Conservation (phyloP, 1,140 invertebrate species). For the Hylaeus volcanicus region DNA sequence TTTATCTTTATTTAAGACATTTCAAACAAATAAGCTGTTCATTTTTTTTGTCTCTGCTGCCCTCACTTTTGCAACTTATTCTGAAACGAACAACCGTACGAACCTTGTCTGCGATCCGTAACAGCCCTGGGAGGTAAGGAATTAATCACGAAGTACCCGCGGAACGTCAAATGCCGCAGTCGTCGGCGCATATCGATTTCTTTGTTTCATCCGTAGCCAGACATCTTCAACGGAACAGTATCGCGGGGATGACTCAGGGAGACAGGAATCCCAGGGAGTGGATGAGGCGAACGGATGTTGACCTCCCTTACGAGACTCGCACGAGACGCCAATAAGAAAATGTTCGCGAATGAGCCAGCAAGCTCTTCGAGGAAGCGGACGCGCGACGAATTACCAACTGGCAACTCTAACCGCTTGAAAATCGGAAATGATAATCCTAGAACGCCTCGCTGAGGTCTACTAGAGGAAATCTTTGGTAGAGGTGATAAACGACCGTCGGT, state of each 20-base stretch:
- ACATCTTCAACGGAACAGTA: slow-evolving; percentile 13
- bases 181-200: neutral
- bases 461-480: too few relatives aligned
- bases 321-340: slow-evolving; percentile 43
- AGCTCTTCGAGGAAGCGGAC: slow-evolving; percentile 45
- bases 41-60: too few relatives aligned
- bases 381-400: slow-evolving; percentile 38
- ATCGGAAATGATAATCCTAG: slow-evolving; percentile 45
- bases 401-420: neutral
- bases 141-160: neutral
- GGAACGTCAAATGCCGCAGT: neutral
- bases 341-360: neutral
- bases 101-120: neutral
- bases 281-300: slow-evolving; percentile 39
- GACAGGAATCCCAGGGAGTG: slow-evolving; percentile 32
- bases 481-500: too few relatives aligned
- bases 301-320: slow-evolving; percentile 35
- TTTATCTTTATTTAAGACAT: too few relatives aligned
- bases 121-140: neutral
- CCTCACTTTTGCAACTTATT: too few relatives aligned
- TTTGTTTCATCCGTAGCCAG: neutral
- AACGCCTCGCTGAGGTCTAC: slow-evolving; percentile 7
- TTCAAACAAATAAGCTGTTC: too few relatives aligned
- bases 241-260: slow-evolving; percentile 26
- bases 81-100: too few relatives aligned